A percentile compares a stretch with the other conserved stretches of the same genome.
These are phyloP conservation scores for Glandiceps talaboti DNA, from an alignment of 53 echinoderm and acorn worm genomes.

Conservation along the genomic window DNA sequence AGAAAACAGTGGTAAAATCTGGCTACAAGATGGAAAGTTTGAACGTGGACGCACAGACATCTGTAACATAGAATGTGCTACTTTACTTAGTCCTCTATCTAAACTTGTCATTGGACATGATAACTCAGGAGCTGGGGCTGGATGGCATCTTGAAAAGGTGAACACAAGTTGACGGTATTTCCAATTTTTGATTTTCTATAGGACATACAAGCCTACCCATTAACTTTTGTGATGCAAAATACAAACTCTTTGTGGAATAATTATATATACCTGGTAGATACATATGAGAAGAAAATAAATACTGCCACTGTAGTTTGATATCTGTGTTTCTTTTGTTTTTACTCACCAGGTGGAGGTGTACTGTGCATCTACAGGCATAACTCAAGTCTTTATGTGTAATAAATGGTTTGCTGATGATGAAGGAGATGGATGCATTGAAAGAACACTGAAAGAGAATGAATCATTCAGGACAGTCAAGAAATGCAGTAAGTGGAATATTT, in stretches of 20 bases:
- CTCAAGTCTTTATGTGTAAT: conserved; percentile 75
- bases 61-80: conserved; percentile 70
- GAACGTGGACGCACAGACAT: conserved; percentile 82
- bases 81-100: conserved; percentile 65
- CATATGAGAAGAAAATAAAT: no score
- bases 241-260: no score
- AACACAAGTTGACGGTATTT: no score
- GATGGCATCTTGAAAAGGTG: conserved; percentile 93
- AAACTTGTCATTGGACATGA: conserved; percentile 87
- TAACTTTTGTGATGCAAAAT: no score
- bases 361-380: conserved; percentile 77
- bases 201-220: no score
- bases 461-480: conserved; percentile 82
- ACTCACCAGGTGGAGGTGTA: conserved; percentile 82
- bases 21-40: conserved; percentile 82
- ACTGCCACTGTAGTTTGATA: no score
- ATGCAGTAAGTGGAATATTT: conserved; percentile 67
- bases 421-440: conserved; percentile 71
- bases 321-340: no score
- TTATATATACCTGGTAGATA: no score
- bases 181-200: no score
- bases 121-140: conserved; percentile 77
- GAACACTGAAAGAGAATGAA: conserved; percentile 72
- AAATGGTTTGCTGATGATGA: conserved; percentile 89
- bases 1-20: conserved; percentile 85